phyloP scores from a whole-genome alignment of 2,888 invertebrate genomes.

The Homarus gammarus region DNA sequence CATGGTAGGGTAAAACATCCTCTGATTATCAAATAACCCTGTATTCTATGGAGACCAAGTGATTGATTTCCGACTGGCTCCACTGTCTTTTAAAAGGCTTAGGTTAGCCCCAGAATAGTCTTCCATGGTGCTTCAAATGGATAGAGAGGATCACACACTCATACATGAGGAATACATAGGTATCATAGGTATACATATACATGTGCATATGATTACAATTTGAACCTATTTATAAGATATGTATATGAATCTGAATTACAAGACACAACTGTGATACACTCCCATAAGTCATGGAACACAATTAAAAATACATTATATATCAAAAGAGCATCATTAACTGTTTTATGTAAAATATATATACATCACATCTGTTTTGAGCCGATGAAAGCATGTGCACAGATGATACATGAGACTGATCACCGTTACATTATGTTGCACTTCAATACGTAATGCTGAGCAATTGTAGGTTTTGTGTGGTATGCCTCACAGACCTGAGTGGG shows the following conservation, averaged over 20 bases:
- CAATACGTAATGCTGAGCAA: constrained; percentile 70
- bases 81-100: not conserved
- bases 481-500: constrained; percentile 71
- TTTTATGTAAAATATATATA: constrained; percentile 58
- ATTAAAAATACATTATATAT: constrained; percentile 40
- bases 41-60: constrained; percentile 27
- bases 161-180: constrained; percentile 33
- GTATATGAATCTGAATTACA: constrained; percentile 33
- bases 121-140: constrained; percentile 9
- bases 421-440: constrained; percentile 65
- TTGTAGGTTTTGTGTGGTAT: constrained; percentile 46
- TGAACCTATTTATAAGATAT: constrained; percentile 26
- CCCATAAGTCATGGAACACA: constrained; percentile 42
- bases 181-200: constrained; percentile 50
- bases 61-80: not conserved
- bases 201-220: constrained; percentile 41
- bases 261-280: constrained; percentile 36
- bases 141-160: constrained; percentile 34
- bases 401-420: constrained; percentile 54
- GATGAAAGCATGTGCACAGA: constrained; percentile 59
- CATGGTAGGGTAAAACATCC: constrained; percentile 15
- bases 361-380: constrained; percentile 69
- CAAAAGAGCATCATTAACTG: constrained; percentile 34
- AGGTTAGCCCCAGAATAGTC: not conserved
- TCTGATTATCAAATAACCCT: constrained; percentile 29